Base-by-base conservation (phyloP, 2,113 vertebrate species). In the Leptobrachium leishanense region DNA sequence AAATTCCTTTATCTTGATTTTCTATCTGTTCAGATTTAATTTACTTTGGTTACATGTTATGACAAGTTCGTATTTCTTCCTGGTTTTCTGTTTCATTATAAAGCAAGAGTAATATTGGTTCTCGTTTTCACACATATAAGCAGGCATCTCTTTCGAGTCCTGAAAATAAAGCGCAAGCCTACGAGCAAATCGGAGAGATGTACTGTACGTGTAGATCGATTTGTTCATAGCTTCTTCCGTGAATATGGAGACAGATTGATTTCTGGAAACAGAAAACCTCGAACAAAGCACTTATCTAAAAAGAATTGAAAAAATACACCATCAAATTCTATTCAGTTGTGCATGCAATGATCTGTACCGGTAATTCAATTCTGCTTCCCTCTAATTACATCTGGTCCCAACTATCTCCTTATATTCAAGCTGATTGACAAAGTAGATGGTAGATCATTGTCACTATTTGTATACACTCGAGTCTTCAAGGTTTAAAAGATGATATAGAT, bases 401-500 rank as follows among this genome's bases (percentile, higher is more conserved):
- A 74, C 65, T 62, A 64, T 41, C 78, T 62, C 67, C 65, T 81
- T 67, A 74, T 74, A 81, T 81, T 74, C 72, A 68, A 68, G 72
- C 65, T 74, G 78, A 81, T 81, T 81, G 72, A 72, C 65, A 74
- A 81, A 81, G 78, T 74, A 81, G 78, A 53, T 81, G 78, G 78
- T 65, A 68, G 78, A 81, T 81, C 71, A 74, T 74, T 68, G 72
- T 81, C 78, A 74, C 53, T 68, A 81, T 74, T 81, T 74, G 72
- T 74, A 74, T 72, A 81, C 78, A 74, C 78, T 81, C 62, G 78
- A 72, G 78, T 81, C 72, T 74, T 81, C 42, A 74, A 74, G 71
- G 54, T 65, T 74, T 81, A 74, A 81, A 81, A 64, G 78, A 81
- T 81, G 78, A 81, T 81, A 81, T 81, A 74, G 78, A 81, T 81